Base-by-base conservation (phyloP, 2,888 invertebrate genomes). In the Drosophila bunnanda region DNA sequence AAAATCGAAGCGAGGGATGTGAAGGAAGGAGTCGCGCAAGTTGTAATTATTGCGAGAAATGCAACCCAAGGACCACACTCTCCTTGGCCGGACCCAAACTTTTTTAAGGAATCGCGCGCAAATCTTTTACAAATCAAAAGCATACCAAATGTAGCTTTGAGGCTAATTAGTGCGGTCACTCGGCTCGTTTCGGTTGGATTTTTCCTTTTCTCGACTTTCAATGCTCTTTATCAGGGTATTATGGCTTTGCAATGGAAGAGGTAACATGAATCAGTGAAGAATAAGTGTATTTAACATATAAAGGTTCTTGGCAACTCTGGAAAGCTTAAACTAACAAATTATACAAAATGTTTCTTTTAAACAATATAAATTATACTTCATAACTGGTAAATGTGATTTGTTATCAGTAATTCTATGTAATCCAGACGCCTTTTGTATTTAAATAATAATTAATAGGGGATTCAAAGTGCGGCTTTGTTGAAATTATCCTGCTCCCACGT, bases 161-260 rank as follows among this genome's bases (percentile, higher is more conserved):
- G 92, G 91, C 92, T 92, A 92, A 92, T 92, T 92, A 92, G 91
- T 91, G 91, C 90, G 92, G 92, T 91, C 91, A 91, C 85, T 89
- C 67, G 76, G 76, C 75, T 64, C 67, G 67, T 64, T 66, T 64
- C 43, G 62, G 62, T 36, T 62, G 34, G 20, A 34, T 7, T 62
- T 64, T 34, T 62, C 34, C 32, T 28, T 41, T 53, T 60, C 61
- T 61, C 54, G 53, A 2, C 22, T 17, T 15, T 22, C 17, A 3
- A 53, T 32, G 30, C 56, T 17, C 41, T 32, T 1, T 1, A 8
- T 17, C 1, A 9, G 30, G 30, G 15, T 12, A 41, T 13, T 22
- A 8, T 30, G 20, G 15, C 13, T 20, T 4, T 15, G 5, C 8
- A 7, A 3, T 20, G 13, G 4, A 15, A 13, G 20, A 20, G 20